These are phyloP conservation scores for Ametastegia equiseti DNA, from an alignment of 2,888 invertebrate genomes.

Conservation along the genomic window DNA sequence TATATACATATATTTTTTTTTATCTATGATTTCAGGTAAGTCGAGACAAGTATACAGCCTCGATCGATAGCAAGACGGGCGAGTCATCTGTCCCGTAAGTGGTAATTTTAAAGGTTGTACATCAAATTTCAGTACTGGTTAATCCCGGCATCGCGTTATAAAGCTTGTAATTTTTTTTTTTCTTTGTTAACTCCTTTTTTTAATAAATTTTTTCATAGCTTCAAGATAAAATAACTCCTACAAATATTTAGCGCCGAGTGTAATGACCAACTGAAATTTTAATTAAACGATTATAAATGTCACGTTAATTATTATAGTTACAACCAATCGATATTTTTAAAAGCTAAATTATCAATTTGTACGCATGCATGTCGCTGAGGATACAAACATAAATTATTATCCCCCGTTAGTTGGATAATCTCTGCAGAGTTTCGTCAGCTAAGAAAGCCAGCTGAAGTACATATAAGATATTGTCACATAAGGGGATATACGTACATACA, in stretches of 20 bases:
- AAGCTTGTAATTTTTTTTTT: too few relatives aligned
- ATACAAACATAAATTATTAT: slow-evolving; percentile 1
- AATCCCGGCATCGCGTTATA: slow-evolving; percentile 19
- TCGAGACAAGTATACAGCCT: slow-evolving; percentile 20
- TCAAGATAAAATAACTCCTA: slow-evolving; percentile 28
- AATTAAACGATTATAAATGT: not conserved
- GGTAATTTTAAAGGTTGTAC: slow-evolving; percentile 40
- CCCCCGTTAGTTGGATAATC: not conserved
- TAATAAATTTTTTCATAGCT: too few relatives aligned
- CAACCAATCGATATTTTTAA: not conserved
- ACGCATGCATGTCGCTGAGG: not conserved
- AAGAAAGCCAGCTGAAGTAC: not conserved
- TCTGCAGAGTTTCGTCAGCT: slow-evolving; percentile 3
- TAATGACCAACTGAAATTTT: slow-evolving; percentile 13
- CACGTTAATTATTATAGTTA: slow-evolving; percentile 17
- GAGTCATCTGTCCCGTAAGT: slow-evolving; percentile 41
- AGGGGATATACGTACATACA: not conserved
- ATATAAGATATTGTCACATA: slow-evolving; percentile 7
- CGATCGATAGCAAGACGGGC: slow-evolving; percentile 1
- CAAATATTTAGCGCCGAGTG: not conserved
- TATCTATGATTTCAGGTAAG: slow-evolving; percentile 44
- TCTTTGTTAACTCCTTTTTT: too few relatives aligned
- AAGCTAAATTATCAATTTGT: not conserved
- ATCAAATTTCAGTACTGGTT: slow-evolving; percentile 30
- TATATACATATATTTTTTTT: not conserved